Percentiles rank a stretch among this genome's conserved stretches.
Evolutionary conservation across 2,113 vertebrate species (phyloP).

Genomic region (Nyctereutes procyonoides): DNA sequence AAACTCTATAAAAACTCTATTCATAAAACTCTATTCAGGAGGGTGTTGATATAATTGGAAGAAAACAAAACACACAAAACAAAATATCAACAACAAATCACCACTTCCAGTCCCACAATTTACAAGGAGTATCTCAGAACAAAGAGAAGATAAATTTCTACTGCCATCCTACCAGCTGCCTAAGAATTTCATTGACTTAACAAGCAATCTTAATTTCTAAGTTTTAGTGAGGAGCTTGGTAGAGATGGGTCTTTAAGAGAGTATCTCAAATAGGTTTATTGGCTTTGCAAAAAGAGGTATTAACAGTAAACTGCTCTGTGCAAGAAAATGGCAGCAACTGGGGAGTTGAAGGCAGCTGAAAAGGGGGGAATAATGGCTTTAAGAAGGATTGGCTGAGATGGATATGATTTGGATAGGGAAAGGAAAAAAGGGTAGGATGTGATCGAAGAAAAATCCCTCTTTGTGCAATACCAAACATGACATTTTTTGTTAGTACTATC

Average conservation of each 20-base stretch:
- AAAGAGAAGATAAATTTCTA: not conserved
- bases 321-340: not conserved
- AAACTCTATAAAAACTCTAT: not conserved
- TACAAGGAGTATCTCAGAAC: not conserved
- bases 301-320: not conserved
- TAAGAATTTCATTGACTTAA: not conserved
- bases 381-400: not conserved
- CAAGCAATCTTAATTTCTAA: not conserved
- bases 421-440: not conserved
- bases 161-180: not conserved
- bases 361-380: not conserved
- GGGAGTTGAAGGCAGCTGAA: not conserved
- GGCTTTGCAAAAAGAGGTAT: not conserved
- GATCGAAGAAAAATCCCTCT: not conserved
- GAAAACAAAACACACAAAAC: not conserved
- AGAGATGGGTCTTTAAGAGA: not conserved
- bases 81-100: not conserved
- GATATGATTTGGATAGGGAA: not conserved
- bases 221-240: not conserved
- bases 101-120: not conserved
- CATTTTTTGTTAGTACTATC: not conserved
- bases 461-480: not conserved
- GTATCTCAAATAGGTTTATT: not conserved
- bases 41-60: not conserved
- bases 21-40: not conserved